phyloP scores from a whole-genome alignment of 2,888 invertebrate species.

The Caenorhabditis zanzibari region DNA sequence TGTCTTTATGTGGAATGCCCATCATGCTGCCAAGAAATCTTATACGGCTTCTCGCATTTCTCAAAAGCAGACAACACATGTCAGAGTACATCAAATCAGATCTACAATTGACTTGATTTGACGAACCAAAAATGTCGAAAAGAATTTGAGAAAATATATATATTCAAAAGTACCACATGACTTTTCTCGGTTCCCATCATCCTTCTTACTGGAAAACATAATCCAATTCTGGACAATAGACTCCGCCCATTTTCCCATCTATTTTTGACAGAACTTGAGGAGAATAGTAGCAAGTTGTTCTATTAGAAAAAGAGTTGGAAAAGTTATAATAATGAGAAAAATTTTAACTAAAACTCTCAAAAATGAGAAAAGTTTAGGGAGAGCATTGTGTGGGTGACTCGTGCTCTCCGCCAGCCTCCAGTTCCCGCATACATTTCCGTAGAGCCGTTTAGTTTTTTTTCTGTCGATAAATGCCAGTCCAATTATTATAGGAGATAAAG shows the following conservation, averaged over 20 bases:
- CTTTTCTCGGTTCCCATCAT: conserved; percentile 14
- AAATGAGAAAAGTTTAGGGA: conserved; percentile 9
- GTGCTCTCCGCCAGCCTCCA: conserved; percentile 14
- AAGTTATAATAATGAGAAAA: conserved; percentile 1
- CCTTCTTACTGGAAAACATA: not conserved
- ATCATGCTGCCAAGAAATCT: not conserved
- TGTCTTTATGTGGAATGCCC: too few relatives aligned
- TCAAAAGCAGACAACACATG: conserved; percentile 3
- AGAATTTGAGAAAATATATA: conserved; percentile 19
- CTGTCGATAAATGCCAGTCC: conserved; percentile 5
- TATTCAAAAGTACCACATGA: conserved; percentile 36
- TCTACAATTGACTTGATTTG: conserved; percentile 27
- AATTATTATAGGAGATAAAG: conserved; percentile 27
- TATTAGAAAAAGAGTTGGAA: not conserved
- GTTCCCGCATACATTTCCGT: conserved; percentile 55
- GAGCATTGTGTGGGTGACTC: conserved; percentile 10
- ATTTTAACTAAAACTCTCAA: not conserved
- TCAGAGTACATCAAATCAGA: conserved; percentile 38
- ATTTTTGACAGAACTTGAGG: not conserved
- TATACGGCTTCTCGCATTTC: not conserved
- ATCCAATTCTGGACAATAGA: conserved; percentile 19
- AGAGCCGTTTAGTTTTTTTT: conserved; percentile 33
- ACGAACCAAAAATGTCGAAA: not conserved
- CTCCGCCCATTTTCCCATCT: conserved; percentile 17
- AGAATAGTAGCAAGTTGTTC: not conserved